A percentile compares a stretch with the other conserved stretches of the same genome.
These are phyloP conservation scores for Petaurus breviceps DNA, from an alignment of 2,113 vertebrate genomes.

Conservation along the genomic window DNA sequence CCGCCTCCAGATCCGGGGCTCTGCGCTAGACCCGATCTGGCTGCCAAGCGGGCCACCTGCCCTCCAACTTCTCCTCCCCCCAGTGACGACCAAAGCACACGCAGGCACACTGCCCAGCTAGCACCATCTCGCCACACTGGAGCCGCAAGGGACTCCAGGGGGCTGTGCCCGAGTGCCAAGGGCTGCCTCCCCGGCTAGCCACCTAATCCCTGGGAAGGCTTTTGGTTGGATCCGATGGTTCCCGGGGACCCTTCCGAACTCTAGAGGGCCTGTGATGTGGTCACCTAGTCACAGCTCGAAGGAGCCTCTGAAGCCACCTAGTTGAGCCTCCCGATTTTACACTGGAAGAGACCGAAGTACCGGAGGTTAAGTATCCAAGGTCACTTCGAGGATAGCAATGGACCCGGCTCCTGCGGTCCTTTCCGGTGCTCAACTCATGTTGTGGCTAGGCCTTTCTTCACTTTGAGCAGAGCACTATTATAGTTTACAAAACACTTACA, in stretches of 20 bases:
- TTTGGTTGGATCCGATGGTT: too few species aligned
- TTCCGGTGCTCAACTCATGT: too few species aligned
- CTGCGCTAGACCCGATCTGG: slow-evolving; percentile 20
- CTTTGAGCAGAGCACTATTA: background rate
- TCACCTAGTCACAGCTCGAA: background rate
- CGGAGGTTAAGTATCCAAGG: background rate
- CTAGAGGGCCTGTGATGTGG: background rate
- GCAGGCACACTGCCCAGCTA: background rate
- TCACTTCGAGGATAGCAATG: background rate
- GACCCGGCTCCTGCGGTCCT: too few species aligned
- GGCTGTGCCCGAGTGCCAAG: too few species aligned
- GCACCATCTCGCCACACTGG: background rate
- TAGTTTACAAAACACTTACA: background rate
- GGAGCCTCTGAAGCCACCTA: background rate
- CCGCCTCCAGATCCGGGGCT: background rate
- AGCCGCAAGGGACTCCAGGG: background rate
- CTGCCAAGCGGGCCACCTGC: background rate
- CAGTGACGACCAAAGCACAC: background rate
- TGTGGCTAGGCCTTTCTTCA: too few species aligned
- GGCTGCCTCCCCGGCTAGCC: background rate
- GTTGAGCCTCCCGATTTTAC: background rate
- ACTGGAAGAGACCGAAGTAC: background rate
- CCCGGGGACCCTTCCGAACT: too few species aligned
- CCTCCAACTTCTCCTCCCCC: background rate
- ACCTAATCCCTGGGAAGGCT: background rate